phyloP scores from a whole-genome alignment of 2,888 invertebrate genomes.

The Andrena trimmerana region DNA sequence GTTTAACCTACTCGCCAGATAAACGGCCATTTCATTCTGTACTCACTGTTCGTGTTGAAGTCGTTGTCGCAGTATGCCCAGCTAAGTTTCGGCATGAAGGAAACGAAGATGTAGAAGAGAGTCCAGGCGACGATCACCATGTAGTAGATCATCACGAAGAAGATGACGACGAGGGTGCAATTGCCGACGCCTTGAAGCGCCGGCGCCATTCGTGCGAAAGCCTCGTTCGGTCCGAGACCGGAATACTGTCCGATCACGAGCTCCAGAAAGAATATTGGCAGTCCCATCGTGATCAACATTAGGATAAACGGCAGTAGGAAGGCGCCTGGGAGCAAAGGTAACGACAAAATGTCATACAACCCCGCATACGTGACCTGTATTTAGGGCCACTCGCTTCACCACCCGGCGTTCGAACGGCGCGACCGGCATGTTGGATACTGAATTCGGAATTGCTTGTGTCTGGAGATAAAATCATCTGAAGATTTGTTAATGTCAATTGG shows the following conservation, averaged over 20 bases:
- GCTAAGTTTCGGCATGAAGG: slow-evolving; percentile 88
- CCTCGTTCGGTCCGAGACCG: slow-evolving; percentile 90
- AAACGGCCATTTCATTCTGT: background rate
- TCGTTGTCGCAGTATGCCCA: slow-evolving; percentile 90
- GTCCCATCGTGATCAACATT: slow-evolving; percentile 91
- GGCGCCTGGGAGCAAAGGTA: slow-evolving; percentile 87
- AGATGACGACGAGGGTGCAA: slow-evolving; percentile 90
- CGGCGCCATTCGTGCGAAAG: slow-evolving; percentile 88
- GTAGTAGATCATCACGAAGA: slow-evolving; percentile 91
- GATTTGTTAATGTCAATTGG: too few relatives aligned
- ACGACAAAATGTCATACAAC: background rate
- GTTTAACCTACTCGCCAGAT: background rate
- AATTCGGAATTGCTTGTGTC: too few relatives aligned
- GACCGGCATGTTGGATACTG: too few relatives aligned
- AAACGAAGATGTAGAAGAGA: slow-evolving; percentile 90
- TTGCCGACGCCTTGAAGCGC: slow-evolving; percentile 87
- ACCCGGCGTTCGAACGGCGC: too few relatives aligned
- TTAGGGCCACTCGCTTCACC: too few relatives aligned
- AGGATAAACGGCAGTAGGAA: slow-evolving; percentile 91
- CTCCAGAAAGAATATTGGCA: slow-evolving; percentile 93
- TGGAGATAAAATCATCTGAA: too few relatives aligned
- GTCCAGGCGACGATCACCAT: slow-evolving; percentile 93
- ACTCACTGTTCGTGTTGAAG: slow-evolving; percentile 88
- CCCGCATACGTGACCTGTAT: background rate
- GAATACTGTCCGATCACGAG: slow-evolving; percentile 92